Conservation (phyloP, 2,888 invertebrate genomes). For the Apodemia hepburni region DNA sequence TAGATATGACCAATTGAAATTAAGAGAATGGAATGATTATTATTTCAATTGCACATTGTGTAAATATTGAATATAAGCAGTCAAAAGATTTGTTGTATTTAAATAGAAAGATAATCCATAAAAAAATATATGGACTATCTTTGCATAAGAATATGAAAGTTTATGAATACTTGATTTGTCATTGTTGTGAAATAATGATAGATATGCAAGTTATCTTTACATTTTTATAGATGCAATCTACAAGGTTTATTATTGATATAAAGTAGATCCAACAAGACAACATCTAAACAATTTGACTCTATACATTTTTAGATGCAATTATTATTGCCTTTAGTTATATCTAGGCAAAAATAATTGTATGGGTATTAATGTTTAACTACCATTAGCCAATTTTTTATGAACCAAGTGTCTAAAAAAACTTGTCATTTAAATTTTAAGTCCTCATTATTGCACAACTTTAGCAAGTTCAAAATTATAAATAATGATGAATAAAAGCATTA, state of each 20-base stretch:
- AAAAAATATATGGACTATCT: not conserved
- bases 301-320: too few species aligned
- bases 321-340: too few species aligned
- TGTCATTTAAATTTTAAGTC: not conserved
- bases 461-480: not conserved
- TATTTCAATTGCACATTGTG: too few species aligned
- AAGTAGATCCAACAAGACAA: not conserved
- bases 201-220: not conserved
- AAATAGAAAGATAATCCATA: not conserved
- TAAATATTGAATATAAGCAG: not conserved
- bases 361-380: not conserved
- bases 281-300: too few species aligned
- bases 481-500: not conserved
- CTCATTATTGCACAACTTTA: not conserved
- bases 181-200: constrained; percentile 1
- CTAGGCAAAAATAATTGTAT: too few species aligned
- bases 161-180: not conserved
- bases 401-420: not conserved
- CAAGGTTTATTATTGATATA: not conserved
- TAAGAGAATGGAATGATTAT: too few species aligned
- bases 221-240: not conserved
- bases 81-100: not conserved
- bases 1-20: too few species aligned
- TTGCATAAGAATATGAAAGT: not conserved
- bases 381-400: not conserved